Percentiles rank a stretch among this genome's conserved stretches.
phyloP scores from a whole-genome alignment of 2,888 invertebrate genomes.

The Caenorhabditis auriculariae region DNA sequence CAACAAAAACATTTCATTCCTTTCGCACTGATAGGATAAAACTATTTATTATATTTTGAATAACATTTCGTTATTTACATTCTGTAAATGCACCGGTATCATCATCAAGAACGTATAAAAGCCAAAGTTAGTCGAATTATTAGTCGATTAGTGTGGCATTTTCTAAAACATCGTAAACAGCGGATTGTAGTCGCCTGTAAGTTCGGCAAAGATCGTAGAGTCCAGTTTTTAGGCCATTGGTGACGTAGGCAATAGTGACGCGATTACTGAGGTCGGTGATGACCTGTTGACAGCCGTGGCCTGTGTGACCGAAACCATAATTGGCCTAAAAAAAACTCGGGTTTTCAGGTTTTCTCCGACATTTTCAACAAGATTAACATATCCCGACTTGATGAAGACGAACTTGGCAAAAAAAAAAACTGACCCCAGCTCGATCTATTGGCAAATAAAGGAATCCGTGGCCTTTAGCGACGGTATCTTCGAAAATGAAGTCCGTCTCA shows the following conservation, averaged over 20 bases:
- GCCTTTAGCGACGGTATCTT: conserved; percentile 37
- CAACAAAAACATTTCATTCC: no score
- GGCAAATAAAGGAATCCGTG: conserved; percentile 46
- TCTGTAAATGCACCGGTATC: no score
- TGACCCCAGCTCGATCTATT: conserved; percentile 29
- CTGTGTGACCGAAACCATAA: conserved; percentile 45
- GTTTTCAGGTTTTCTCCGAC: no score
- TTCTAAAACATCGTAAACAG: conserved; percentile 39
- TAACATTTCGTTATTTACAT: no score
- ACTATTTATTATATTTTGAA: no score
- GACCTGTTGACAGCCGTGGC: conserved; percentile 48
- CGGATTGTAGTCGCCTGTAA: conserved; percentile 29
- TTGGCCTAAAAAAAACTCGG: conserved; percentile 20
- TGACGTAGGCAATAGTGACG: conserved; percentile 40
- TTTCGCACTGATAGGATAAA: no score
- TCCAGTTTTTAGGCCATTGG: conserved; percentile 46
- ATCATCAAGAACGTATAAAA: no score
- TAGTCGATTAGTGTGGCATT: no score
- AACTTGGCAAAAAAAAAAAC: no score
- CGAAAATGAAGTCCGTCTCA: conserved; percentile 39
- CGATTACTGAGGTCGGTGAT: conserved; percentile 37
- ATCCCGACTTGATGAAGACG: no score
- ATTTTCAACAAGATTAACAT: no score
- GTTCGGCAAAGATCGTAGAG: conserved; percentile 38
- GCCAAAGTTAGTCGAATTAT: no score